Percentiles rank a stretch among this genome's conserved stretches.
phyloP scores from a whole-genome alignment of 2,888 invertebrate genomes.

The Pyrrhia umbra region DNA sequence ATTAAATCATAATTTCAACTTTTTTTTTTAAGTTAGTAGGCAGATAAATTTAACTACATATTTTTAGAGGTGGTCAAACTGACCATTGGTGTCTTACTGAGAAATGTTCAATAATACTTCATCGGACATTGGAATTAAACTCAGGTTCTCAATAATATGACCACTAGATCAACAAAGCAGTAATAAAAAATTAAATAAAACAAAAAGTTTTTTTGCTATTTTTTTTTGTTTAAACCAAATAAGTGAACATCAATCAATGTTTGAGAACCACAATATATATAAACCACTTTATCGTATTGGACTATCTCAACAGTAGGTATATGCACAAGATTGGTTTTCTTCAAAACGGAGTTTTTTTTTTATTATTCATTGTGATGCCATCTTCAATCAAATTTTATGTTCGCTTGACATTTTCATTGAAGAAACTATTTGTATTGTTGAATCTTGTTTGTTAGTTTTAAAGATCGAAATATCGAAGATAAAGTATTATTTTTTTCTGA shows the following conservation, averaged over 20 bases:
- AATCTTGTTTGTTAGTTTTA: conserved; percentile 10
- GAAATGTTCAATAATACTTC: no score
- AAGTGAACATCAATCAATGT: conserved; percentile 24
- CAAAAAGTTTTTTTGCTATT: not conserved
- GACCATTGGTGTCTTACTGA: no score
- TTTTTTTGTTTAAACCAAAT: no score
- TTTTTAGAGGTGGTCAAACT: no score
- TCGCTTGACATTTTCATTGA: conserved; percentile 37
- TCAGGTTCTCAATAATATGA: no score
- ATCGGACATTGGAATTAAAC: no score
- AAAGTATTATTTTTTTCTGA: no score
- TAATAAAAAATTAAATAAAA: no score
- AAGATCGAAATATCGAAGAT: not conserved
- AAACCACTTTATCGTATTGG: conserved; percentile 74
- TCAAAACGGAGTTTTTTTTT: conserved; percentile 47
- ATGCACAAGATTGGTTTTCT: conserved; percentile 56
- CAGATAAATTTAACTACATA: no score
- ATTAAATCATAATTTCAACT: no score
- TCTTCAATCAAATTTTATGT: conserved; percentile 55
- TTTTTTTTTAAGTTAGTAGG: no score
- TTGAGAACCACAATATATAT: conserved; percentile 56
- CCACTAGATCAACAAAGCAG: no score
- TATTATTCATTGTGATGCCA: conserved; percentile 44
- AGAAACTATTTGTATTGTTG: conserved; percentile 27
- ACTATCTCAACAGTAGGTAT: conserved; percentile 31